These are phyloP conservation scores for Micoletzkya japonica DNA, from an alignment of 2,888 invertebrate genomes.

Conservation along the genomic window DNA sequence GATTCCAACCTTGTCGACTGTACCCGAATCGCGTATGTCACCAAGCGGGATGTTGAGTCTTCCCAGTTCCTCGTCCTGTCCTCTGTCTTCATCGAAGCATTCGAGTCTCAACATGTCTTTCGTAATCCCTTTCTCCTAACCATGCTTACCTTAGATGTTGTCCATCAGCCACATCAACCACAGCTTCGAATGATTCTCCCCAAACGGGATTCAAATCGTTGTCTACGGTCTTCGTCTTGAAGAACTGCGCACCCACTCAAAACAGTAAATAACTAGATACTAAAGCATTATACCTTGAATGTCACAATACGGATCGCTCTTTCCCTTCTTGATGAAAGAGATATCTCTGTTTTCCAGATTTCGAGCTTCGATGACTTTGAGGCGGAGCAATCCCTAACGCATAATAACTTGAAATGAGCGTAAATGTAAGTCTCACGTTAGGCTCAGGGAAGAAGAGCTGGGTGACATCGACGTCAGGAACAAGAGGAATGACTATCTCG, in stretches of 20 bases:
- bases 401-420: neutral
- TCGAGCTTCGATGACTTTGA: slow-evolving; percentile 90
- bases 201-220: slow-evolving; percentile 92
- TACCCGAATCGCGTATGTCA: slow-evolving; percentile 75
- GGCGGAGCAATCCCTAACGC: slow-evolving; percentile 83
- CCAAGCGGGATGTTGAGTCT: slow-evolving; percentile 72
- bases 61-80: slow-evolving; percentile 88
- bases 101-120: slow-evolving; percentile 70
- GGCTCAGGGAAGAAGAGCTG: slow-evolving; percentile 87
- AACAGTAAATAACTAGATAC: slow-evolving; percentile 62
- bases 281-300: slow-evolving; percentile 46
- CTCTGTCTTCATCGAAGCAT: slow-evolving; percentile 88
- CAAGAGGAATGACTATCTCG: slow-evolving; percentile 85
- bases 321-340: slow-evolving; percentile 86
- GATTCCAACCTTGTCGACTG: slow-evolving; percentile 69
- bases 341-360: slow-evolving; percentile 95
- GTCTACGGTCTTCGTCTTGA: slow-evolving; percentile 88
- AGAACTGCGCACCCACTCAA: slow-evolving; percentile 88
- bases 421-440: slow-evolving; percentile 72
- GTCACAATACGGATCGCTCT: slow-evolving; percentile 92
- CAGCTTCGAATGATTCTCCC: slow-evolving; percentile 89
- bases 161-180: slow-evolving; percentile 58
- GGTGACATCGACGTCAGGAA: slow-evolving; percentile 80
- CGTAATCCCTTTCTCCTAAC: too few species aligned
- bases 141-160: slow-evolving; percentile 21